Evolutionary conservation across 2,888 invertebrate genomes (phyloP).

Genomic region (Acronicta alni): DNA sequence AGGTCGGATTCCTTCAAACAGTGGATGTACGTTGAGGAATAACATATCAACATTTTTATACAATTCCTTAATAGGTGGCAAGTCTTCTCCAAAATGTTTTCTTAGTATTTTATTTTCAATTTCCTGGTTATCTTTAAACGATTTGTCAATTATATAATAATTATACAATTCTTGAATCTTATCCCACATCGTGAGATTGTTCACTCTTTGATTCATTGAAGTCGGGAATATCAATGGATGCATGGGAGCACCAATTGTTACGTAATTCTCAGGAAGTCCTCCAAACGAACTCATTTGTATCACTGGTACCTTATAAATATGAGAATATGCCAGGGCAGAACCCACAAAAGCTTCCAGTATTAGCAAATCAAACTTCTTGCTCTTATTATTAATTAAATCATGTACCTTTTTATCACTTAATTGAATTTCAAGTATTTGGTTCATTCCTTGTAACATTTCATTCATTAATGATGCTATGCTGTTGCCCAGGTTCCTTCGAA

Average conservation of each 20-base stretch:
- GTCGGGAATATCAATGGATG: constrained; percentile 63
- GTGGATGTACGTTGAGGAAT: constrained; percentile 56
- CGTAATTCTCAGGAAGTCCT: constrained; percentile 37
- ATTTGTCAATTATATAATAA: constrained; percentile 24
- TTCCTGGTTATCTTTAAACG: background rate
- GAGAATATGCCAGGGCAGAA: constrained; percentile 44
- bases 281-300: constrained; percentile 67
- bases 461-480: constrained; percentile 16
- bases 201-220: constrained; percentile 36
- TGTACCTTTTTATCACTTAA: constrained; percentile 44
- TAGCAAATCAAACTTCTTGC: constrained; percentile 60
- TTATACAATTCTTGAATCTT: constrained; percentile 55
- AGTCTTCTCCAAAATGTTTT: constrained; percentile 49
- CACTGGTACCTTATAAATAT: constrained; percentile 57
- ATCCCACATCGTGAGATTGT: constrained; percentile 60
- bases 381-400: constrained; percentile 51
- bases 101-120: constrained; percentile 10
- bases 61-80: constrained; percentile 53
- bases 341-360: constrained; percentile 55
- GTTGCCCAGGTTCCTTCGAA: constrained; percentile 12
- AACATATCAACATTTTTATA: constrained; percentile 61
- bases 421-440: constrained; percentile 36
- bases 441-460: constrained; percentile 1
- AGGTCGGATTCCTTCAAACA: constrained; percentile 63
- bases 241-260: constrained; percentile 56